These are phyloP conservation scores for Tachuris rubrigastra DNA, from an alignment of 2,113 vertebrate genomes.

Conservation along the genomic window DNA sequence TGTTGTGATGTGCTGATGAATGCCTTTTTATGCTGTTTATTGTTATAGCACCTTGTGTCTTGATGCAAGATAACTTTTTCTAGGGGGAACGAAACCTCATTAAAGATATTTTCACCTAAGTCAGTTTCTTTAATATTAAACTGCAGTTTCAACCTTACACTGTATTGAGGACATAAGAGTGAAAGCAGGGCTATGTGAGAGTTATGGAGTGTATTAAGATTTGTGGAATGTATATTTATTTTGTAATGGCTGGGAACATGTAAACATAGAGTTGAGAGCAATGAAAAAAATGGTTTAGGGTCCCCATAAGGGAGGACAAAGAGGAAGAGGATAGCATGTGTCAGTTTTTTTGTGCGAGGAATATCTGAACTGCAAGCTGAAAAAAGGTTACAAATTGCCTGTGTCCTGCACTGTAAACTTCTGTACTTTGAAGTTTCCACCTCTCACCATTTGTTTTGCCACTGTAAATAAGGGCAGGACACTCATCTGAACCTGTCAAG, in stretches of 20 bases:
- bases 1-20: background rate
- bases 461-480: background rate
- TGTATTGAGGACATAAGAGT: background rate
- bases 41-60: background rate
- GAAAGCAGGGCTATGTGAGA: background rate
- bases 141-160: background rate
- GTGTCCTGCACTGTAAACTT: background rate
- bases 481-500: background rate
- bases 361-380: background rate
- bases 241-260: background rate
- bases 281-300: background rate
- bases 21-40: background rate
- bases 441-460: background rate
- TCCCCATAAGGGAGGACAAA: background rate
- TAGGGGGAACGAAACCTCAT: rapidly evolving
- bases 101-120: background rate
- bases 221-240: background rate
- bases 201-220: background rate
- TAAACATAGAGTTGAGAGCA: background rate
- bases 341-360: background rate
- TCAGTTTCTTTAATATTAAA: background rate
- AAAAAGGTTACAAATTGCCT: background rate
- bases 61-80: background rate
- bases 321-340: background rate
- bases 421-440: background rate